Conservation (phyloP, 2,797 vertebrate species). For the Philypnodon macrostomus region DNA sequence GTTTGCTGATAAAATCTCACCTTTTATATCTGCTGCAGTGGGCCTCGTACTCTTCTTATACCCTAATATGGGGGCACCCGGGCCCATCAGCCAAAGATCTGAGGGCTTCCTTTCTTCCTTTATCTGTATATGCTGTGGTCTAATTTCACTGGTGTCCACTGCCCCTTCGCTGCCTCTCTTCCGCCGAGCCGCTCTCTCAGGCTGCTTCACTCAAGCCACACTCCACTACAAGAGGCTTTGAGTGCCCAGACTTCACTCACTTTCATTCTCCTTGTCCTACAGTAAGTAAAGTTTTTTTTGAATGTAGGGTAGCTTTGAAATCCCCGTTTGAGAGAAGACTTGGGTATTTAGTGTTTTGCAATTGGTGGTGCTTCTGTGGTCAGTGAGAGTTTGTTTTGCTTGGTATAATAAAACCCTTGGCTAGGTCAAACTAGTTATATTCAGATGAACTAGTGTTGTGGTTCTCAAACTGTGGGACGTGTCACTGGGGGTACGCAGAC, state of each 20-base stretch:
- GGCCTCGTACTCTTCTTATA: conserved; percentile 53
- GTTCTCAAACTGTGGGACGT: too few relatives aligned
- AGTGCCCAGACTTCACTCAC: conserved; percentile 42
- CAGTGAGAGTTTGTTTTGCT: background rate
- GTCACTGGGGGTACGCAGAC: too few relatives aligned
- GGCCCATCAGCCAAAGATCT: conserved; percentile 31
- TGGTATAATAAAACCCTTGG: too few relatives aligned
- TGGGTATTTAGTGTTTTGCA: too few relatives aligned
- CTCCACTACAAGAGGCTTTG: conserved; percentile 56
- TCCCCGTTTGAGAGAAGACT: too few relatives aligned
- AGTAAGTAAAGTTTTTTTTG: conserved; percentile 59
- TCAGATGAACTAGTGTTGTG: too few relatives aligned
- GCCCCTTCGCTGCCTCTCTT: conserved; percentile 21
- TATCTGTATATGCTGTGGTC: conserved; percentile 27
- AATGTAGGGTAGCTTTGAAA: conserved; percentile 39
- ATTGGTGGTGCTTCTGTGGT: background rate
- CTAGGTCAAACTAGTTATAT: too few relatives aligned
- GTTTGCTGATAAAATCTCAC: conserved; percentile 66
- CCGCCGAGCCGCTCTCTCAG: conserved; percentile 16
- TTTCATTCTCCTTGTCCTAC: conserved; percentile 30
- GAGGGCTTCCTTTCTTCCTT: conserved; percentile 11
- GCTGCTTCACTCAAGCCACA: conserved; percentile 29
- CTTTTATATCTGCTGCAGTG: conserved; percentile 35
- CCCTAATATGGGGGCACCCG: conserved; percentile 79
- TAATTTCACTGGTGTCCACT: conserved; percentile 21